Evolutionary conservation across 2,113 vertebrate species (phyloP).

Genomic region (Aegithalos caudatus): DNA sequence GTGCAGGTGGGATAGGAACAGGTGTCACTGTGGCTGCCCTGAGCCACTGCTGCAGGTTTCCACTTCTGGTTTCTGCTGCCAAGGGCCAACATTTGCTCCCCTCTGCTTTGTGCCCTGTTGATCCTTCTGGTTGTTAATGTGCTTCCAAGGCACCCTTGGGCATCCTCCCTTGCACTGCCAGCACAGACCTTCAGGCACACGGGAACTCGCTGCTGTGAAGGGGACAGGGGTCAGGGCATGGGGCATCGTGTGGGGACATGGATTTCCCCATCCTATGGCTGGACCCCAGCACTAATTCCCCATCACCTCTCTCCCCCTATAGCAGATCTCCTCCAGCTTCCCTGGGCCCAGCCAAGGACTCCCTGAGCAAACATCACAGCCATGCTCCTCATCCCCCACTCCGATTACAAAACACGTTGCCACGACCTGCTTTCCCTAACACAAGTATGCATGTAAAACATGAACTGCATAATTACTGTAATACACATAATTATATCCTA

Average conservation of each 20-base stretch:
- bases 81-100: neutral
- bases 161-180: neutral
- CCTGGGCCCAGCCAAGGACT: neutral
- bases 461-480: neutral
- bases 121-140: neutral
- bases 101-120: neutral
- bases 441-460: conserved; percentile 11
- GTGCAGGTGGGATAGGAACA: neutral
- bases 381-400: neutral
- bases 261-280: neutral
- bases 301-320: neutral
- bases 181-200: neutral
- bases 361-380: neutral
- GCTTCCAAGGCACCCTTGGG: neutral
- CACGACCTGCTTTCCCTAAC: conserved; percentile 30
- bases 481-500: conserved; percentile 29
- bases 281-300: neutral
- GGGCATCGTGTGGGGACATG: no score
- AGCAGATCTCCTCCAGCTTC: neutral
- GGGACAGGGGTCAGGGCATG: neutral
- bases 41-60: neutral
- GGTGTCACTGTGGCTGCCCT: neutral
- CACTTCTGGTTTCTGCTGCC: neutral
- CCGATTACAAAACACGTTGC: fast-evolving
- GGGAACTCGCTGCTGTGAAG: fast-evolving